Base-by-base conservation (phyloP, 35 echinoderm and acorn worm genomes). In the Eucidaris tribuloides region DNA sequence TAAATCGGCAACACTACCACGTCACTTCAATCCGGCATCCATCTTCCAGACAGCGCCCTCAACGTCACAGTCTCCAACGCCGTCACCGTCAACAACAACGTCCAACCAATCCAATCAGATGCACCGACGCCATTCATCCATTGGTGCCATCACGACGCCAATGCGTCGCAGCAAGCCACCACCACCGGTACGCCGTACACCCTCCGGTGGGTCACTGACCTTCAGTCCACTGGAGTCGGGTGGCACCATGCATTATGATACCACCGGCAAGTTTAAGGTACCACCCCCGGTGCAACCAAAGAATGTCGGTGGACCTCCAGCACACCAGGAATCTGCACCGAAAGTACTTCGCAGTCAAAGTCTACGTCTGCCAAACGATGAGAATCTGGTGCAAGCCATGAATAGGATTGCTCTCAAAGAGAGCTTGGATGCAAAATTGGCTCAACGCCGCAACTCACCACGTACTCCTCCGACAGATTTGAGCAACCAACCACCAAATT, bases 361-460 rank as follows among this genome's bases (percentile, higher is more conserved):
- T 80, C 44, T 91, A 20, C 55, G 79, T n/a, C 42, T 85, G 9
- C 56, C 88, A 7, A 82, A 49, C 28, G 93, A 96, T 49, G 25
- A 84, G 39, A 56, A 56, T 6, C 33, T 77, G 45, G n/a, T 46
- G 3, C 77, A 49, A 15, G 80, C 58, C 45, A 59, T 94, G 65
- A 82, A 62, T 24, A 64, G 87, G 25, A 30, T 84, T 11, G 72
- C 45, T 35, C 65, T 91, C 56, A 82, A 87, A 71, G 93, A 96
- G 39, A 95, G 88, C 52, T 56, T 96, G 57, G 90, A 87, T 80
- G 93, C 93, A 6, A 96, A 91, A 46, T 58, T 96, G 62, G 88
- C 93, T 19, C 58, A 91, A 71, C 46, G 93, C 45, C 58, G 49
- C n/a, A 41, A 65, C 28, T 42, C 59, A 11, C 80, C 80, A 18